Evolutionary conservation across 2,113 vertebrate genomes (phyloP).

Genomic region (Pterophyllum scalare): DNA sequence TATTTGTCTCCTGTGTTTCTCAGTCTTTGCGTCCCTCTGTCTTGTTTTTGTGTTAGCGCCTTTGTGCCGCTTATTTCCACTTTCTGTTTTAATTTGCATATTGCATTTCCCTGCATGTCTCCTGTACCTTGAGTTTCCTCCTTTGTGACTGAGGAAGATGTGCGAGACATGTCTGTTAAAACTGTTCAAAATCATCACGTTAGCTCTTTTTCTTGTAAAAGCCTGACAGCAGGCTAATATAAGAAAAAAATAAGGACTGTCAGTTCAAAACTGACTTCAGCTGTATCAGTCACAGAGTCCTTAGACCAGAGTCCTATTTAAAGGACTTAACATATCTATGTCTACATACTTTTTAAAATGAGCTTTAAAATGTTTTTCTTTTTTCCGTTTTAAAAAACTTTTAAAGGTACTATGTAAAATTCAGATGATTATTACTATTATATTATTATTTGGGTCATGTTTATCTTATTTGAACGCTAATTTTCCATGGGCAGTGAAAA

Average conservation of each 20-base stretch:
- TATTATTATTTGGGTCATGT: neutral
- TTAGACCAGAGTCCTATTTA: too few relatives aligned
- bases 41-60: neutral
- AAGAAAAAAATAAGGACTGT: neutral
- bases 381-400: too few relatives aligned
- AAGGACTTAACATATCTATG: neutral
- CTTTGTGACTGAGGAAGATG: neutral
- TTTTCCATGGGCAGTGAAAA: neutral
- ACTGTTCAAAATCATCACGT: neutral
- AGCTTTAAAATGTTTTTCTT: neutral
- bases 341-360: neutral
- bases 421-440: too few relatives aligned
- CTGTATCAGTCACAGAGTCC: too few relatives aligned
- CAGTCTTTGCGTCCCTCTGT: neutral
- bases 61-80: neutral
- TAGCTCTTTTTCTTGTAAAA: neutral
- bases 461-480: neutral
- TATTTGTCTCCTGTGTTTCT: neutral
- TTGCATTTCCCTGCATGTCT: neutral
- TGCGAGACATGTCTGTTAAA: neutral
- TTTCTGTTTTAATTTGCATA: neutral
- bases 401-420: too few relatives aligned
- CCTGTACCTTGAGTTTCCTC: neutral
- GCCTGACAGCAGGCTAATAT: neutral
- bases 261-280: neutral